Percentiles rank a stretch among this genome's conserved stretches.
Evolutionary conservation across 2,113 vertebrate genomes (phyloP).

Genomic region (Quiscalus mexicanus): DNA sequence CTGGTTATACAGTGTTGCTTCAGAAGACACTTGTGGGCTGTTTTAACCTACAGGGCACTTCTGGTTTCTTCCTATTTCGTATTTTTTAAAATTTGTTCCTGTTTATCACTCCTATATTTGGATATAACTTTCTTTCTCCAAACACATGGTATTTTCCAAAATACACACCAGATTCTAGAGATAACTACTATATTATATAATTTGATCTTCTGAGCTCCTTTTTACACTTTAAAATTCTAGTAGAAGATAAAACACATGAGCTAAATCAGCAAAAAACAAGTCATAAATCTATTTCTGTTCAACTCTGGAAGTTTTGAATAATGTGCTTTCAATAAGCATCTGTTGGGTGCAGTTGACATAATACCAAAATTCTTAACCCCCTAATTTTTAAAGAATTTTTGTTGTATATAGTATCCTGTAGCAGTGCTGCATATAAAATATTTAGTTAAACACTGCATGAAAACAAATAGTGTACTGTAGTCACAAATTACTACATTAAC

Average conservation of each 20-base stretch:
- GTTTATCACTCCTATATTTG: background rate
- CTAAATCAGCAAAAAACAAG: background rate
- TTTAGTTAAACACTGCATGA: background rate
- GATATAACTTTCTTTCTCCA: background rate
- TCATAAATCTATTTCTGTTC: background rate
- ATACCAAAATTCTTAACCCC: background rate
- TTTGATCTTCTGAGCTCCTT: slow-evolving; percentile 26
- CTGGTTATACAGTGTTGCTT: background rate
- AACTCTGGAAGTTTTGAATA: background rate
- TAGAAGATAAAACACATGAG: background rate
- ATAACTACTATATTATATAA: slow-evolving; percentile 5
- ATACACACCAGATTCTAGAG: slow-evolving; percentile 12
- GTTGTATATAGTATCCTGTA: background rate
- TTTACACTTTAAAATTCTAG: slow-evolving; percentile 40
- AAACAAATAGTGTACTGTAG: background rate
- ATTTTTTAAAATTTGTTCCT: background rate
- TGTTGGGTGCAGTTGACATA: background rate
- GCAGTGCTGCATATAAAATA: background rate
- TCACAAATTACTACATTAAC: background rate
- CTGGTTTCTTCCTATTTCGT: background rate
- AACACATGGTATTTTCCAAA: slow-evolving; percentile 42
- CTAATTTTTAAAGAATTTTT: background rate
- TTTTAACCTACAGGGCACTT: background rate
- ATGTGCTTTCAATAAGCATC: background rate
- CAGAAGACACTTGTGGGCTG: background rate